A percentile compares a stretch with the other conserved stretches of the same genome.
phyloP scores from a whole-genome alignment of 2,797 vertebrate species.

The Rhodeus uyekii region DNA sequence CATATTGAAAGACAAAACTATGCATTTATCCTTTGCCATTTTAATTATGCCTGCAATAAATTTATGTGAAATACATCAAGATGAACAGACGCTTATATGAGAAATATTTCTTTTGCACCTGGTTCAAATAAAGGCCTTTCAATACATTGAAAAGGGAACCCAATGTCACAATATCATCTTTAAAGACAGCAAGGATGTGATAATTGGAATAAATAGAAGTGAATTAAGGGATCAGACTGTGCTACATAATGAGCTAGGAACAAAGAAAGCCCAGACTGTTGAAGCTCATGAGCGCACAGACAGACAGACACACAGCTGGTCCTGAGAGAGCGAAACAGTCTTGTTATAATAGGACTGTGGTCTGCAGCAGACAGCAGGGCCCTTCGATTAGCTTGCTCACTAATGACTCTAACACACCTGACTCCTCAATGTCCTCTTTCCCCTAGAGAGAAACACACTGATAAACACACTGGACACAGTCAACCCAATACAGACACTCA shows the following conservation, averaged over 20 bases:
- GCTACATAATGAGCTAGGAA: constrained; percentile 10
- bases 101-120: background rate
- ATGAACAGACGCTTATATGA: background rate
- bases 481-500: background rate
- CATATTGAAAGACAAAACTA: background rate
- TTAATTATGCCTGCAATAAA: background rate
- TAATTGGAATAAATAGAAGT: constrained; percentile 4
- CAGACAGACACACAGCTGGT: constrained; percentile 36
- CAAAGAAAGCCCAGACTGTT: constrained; percentile 23
- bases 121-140: background rate
- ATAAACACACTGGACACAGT: constrained; percentile 11
- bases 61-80: background rate
- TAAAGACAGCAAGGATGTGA: background rate
- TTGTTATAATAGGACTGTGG: constrained; percentile 38
- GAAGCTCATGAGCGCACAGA: background rate
- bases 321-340: constrained; percentile 23
- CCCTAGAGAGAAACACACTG: constrained; percentile 18
- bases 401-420: constrained; percentile 76
- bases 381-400: constrained; percentile 50
- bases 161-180: constrained; percentile 3
- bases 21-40: background rate
- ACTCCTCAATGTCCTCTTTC: constrained; percentile 63
- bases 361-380: constrained; percentile 37
- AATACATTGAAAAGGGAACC: constrained; percentile 1
- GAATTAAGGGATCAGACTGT: constrained; percentile 8